Conservation (phyloP, 2,797 vertebrate genomes). For the Paramormyrops hopkinsi region DNA sequence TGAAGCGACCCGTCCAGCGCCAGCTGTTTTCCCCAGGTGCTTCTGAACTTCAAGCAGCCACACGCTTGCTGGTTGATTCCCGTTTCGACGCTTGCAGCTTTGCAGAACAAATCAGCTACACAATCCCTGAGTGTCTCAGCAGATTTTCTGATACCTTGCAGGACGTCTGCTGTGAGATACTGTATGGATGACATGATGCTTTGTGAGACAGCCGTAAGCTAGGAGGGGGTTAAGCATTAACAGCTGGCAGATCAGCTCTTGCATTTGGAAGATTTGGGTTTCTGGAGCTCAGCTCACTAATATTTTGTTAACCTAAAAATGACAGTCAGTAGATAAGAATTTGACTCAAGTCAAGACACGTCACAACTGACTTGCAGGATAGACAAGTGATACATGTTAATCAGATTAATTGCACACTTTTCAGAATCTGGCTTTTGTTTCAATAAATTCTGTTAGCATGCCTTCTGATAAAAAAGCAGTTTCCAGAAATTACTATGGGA, state of each 20-base stretch:
- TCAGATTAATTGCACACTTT: background rate
- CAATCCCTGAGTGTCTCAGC: background rate
- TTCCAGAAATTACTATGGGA: background rate
- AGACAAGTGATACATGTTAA: background rate
- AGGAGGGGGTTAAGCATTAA: background rate
- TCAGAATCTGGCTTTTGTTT: background rate
- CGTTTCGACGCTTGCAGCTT: background rate
- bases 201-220: background rate
- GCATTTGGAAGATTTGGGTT: background rate
- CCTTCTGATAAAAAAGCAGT: background rate
- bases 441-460: background rate
- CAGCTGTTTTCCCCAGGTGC: background rate
- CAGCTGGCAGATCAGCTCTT: background rate
- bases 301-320: constrained; percentile 4
- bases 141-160: background rate
- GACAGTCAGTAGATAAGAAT: background rate
- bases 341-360: background rate
- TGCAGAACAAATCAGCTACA: background rate
- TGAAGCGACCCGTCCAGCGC: background rate
- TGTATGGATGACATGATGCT: background rate
- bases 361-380: background rate
- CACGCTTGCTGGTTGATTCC: background rate
- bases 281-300: background rate
- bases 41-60: background rate
- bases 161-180: background rate